Conservation (phyloP, 2,113 vertebrate genomes). For the Trichomycterus rosablanca region DNA sequence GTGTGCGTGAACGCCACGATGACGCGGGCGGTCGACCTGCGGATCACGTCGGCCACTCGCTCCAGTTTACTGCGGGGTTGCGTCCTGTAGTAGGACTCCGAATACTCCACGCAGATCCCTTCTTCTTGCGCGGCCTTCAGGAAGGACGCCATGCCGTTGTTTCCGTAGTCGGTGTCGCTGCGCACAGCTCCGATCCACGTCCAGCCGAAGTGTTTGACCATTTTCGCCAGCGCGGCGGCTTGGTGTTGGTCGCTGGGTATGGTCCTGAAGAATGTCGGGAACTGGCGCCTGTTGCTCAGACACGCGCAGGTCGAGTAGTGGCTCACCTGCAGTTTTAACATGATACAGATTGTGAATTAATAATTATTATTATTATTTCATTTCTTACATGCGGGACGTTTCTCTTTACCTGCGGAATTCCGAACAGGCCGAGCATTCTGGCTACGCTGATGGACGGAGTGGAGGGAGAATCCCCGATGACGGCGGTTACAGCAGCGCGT, state of each 20-base stretch:
- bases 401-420: conserved; percentile 58
- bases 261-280: conserved; percentile 65
- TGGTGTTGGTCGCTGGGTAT: conserved; percentile 69
- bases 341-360: background rate
- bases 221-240: conserved; percentile 55
- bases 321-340: conserved; percentile 62
- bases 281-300: conserved; percentile 61
- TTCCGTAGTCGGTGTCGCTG: conserved; percentile 68
- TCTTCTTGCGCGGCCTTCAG: conserved; percentile 50
- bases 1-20: conserved; percentile 55
- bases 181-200: conserved; percentile 68
- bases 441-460: conserved; percentile 61
- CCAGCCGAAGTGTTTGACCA: conserved; percentile 66
- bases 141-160: conserved; percentile 61
- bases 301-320: conserved; percentile 68
- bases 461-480: conserved; percentile 61
- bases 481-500: conserved; percentile 37
- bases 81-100: conserved; percentile 52
- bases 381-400: background rate
- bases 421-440: conserved; percentile 52
- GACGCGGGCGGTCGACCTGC: conserved; percentile 59
- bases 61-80: conserved; percentile 48
- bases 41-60: conserved; percentile 60
- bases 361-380: too few species aligned
- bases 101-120: conserved; percentile 67